Percentiles rank a stretch among this genome's conserved stretches.
Evolutionary conservation across 2,888 invertebrate genomes (phyloP).

Genomic region (Octonoba sinensis): DNA sequence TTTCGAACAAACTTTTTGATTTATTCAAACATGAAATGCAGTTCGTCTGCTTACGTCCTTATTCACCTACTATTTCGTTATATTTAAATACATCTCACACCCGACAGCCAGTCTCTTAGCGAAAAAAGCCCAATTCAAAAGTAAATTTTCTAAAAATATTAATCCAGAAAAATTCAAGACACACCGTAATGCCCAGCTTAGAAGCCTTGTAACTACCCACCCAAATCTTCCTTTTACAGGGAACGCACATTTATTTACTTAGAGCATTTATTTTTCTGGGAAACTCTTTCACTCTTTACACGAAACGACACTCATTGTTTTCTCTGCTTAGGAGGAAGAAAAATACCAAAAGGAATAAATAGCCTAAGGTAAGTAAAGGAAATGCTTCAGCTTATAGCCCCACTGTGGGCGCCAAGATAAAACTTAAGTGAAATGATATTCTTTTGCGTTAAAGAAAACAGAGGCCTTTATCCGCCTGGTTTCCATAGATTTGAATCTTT

Average conservation of each 20-base stretch:
- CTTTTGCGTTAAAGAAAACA: conserved; percentile 33
- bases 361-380: conserved; percentile 1
- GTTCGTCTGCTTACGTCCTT: too few relatives aligned
- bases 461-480: conserved; percentile 13
- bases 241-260: too few relatives aligned
- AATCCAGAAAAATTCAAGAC: neutral
- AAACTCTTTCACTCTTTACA: neutral
- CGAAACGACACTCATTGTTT: conserved; percentile 3
- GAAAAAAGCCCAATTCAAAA: too few relatives aligned
- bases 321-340: neutral
- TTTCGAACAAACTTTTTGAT: too few relatives aligned
- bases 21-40: too few relatives aligned
- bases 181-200: neutral
- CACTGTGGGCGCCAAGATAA: conserved; percentile 5
- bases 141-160: too few relatives aligned
- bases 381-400: neutral
- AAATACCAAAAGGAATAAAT: neutral
- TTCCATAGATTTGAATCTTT: neutral
- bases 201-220: neutral
- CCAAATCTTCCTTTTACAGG: too few relatives aligned
- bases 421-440: conserved; percentile 27
- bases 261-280: too few relatives aligned
- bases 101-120: too few relatives aligned
- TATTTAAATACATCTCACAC: too few relatives aligned
- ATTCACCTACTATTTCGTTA: too few relatives aligned